Evolutionary conservation across 2,888 invertebrate genomes (phyloP), one percentile per base, ranked within the genome.

Genomic region (Trissolcus japonicus): DNA sequence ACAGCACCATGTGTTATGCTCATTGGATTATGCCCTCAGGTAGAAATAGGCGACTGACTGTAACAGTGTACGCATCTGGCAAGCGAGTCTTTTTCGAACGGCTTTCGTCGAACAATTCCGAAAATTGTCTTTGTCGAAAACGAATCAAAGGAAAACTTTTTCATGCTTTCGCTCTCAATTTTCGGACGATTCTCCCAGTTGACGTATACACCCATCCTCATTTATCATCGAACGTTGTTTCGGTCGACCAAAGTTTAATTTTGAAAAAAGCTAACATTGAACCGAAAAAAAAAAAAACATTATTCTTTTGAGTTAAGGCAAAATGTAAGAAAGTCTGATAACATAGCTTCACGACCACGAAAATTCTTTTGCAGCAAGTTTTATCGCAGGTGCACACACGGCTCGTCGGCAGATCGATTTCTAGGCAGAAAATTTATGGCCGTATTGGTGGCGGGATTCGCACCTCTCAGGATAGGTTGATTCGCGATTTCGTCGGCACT

Each of bases 1-100:
- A 69, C 73, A 76, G 59, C 68, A 61, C 72, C 78, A 79, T 79
- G 76, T 79, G 78, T 79, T 76, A 66, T 54, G 54, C 53, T 72
- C 63, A 72, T 68, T 72, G 72, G 72, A 51, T 65, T 25, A 63
- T 72, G 76, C 78, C 72, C 72, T 60, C 75, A 68, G 78, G 75
- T 79, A 79, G 68, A 72, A 76, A 78, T 61, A 72, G 72, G 76
- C 68, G 66, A 63, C 75, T 56, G 75, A 75, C 54, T 63, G 56
- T 46, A 63, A 63, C 62, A 54, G 68, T 54, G 59, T 53, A 75
- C 75, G 71, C 78, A 76, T 79, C 78, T 79, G 78, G 78, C 72
- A 65, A 79, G 78, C 78, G 78, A 55, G 65, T 43, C 48, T 56
- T 66, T 78, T 71, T 62, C 57, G 46, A 53, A 7, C 54, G 29